Conservation (phyloP, 2,113 vertebrate genomes). For the Ageneiosus marmoratus region DNA sequence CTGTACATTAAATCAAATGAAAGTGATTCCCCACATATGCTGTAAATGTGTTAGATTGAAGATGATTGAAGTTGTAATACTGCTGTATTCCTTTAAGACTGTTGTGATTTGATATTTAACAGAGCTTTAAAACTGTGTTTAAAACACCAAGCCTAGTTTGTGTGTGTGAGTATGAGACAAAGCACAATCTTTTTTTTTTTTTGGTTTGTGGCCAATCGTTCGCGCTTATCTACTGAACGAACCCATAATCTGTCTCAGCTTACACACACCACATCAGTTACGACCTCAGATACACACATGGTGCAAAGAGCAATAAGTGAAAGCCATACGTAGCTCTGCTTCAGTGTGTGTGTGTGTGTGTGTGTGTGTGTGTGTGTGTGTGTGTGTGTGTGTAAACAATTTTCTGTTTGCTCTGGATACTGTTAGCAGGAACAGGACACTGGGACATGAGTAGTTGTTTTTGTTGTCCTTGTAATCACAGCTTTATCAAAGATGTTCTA, state of each 20-base stretch:
- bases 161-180: too few species aligned
- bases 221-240: slow-evolving; percentile 35
- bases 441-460: too few species aligned
- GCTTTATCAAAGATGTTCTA: too few species aligned
- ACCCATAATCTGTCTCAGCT: slow-evolving; percentile 31
- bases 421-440: too few species aligned
- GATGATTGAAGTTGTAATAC: too few species aligned
- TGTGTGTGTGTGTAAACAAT: slow-evolving; percentile 4
- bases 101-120: too few species aligned
- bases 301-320: neutral
- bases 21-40: neutral
- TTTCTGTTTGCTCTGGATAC: too few species aligned
- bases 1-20: neutral
- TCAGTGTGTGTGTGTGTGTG: neutral
- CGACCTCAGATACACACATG: slow-evolving; percentile 35
- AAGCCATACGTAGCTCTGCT: neutral
- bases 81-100: too few species aligned
- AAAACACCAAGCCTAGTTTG: too few species aligned
- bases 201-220: slow-evolving; percentile 10
- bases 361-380: slow-evolving; percentile 15
- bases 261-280: slow-evolving; percentile 33
- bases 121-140: too few species aligned
- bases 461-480: too few species aligned
- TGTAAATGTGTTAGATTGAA: too few species aligned
- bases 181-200: slow-evolving; percentile 1